phyloP scores from a whole-genome alignment of 2,797 vertebrate genomes.

The Phylloscopus collybita region DNA sequence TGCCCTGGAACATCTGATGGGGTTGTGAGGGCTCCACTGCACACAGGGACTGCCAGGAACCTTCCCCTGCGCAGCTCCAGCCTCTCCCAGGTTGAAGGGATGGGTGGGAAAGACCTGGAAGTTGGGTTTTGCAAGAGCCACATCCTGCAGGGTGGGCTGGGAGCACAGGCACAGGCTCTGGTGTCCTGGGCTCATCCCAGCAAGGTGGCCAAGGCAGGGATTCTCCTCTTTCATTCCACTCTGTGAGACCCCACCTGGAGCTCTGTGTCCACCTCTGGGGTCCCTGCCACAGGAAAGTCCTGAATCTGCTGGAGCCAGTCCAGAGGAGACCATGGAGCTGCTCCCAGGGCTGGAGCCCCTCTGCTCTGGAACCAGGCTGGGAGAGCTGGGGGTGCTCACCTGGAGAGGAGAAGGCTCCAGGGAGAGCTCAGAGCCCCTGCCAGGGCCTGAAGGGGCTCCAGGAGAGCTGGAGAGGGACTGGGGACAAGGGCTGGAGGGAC shows the following conservation, averaged over 20 bases:
- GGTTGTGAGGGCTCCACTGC: background rate
- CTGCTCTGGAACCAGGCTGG: background rate
- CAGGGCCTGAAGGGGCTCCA: background rate
- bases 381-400: background rate
- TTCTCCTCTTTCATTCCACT: background rate
- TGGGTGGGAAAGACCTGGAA: fast-evolving
- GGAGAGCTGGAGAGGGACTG: background rate
- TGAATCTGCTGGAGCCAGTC: fast-evolving
- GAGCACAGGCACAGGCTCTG: fast-evolving
- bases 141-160: fast-evolving
- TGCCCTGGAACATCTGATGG: fast-evolving
- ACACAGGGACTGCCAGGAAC: background rate
- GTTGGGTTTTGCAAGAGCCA: background rate
- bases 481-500: background rate
- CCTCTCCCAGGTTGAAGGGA: fast-evolving
- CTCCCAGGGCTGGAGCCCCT: background rate
- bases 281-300: background rate
- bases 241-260: background rate
- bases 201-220: fast-evolving
- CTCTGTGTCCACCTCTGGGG: no score
- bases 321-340: background rate
- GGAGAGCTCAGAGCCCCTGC: background rate
- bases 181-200: background rate
- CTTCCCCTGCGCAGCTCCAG: background rate
- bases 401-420: background rate